Percentiles rank a stretch among this genome's conserved stretches.
Evolutionary conservation across 1,140 invertebrate species (phyloP).

Genomic region (Ctenoplectra terminalis): DNA sequence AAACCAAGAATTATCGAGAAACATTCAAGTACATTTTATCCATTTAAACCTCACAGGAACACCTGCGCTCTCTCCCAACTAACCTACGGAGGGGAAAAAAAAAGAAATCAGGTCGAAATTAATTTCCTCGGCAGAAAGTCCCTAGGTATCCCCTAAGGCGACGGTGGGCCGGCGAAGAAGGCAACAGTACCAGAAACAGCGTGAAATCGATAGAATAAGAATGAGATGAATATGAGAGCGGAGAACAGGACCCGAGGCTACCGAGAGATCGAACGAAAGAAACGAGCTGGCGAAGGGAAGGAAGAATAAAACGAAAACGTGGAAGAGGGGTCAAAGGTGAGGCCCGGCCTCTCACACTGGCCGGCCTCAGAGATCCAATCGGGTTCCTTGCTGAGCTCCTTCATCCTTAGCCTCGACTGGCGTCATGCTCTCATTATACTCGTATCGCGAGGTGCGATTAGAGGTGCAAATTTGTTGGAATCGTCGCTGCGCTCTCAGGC

Average conservation of each 20-base stretch:
- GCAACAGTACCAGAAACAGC: constrained; percentile 42
- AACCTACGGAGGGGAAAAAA: too few species aligned
- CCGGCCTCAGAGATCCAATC: constrained; percentile 80
- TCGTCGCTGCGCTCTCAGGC: constrained; percentile 56
- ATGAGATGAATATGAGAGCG: constrained; percentile 59
- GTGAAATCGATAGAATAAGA: constrained; percentile 50
- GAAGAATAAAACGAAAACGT: constrained; percentile 61
- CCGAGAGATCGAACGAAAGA: constrained; percentile 54
- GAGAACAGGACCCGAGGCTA: constrained; percentile 43
- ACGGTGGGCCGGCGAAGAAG: background rate
- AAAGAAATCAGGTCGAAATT: constrained; percentile 9
- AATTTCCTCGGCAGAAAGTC: constrained; percentile 20
- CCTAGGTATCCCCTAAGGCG: background rate
- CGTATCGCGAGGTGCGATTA: constrained; percentile 70
- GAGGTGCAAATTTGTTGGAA: constrained; percentile 72
- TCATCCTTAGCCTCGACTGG: constrained; percentile 74
- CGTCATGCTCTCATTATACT: constrained; percentile 78
- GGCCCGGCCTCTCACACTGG: constrained; percentile 80
- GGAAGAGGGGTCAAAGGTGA: constrained; percentile 80
- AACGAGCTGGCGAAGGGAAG: constrained; percentile 51
- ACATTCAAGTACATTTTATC: too few species aligned
- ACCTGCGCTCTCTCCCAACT: too few species aligned
- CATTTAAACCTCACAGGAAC: too few species aligned
- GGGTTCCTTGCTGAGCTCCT: constrained; percentile 73
- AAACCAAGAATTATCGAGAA: too few species aligned